Evolutionary conservation across 64 coral and sea anemone species (phyloP), one percentile per base, ranked within the genome.

Genomic region (Trachythela sp.): DNA sequence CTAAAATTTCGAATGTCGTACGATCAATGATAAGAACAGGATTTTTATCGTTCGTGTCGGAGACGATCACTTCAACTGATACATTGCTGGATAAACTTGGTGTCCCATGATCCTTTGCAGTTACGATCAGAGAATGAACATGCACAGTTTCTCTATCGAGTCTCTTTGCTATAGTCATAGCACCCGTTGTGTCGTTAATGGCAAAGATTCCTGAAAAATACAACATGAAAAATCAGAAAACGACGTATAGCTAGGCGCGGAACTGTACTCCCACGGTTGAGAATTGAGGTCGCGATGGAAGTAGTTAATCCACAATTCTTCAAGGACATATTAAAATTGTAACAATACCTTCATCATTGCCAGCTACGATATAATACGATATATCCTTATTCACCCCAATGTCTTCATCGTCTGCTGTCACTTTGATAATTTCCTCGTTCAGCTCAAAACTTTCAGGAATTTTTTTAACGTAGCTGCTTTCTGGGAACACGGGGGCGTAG

Each of bases 11-110:
- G 34, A 80, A 80, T 15, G 34, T 80, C 31, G 31, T 39, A 29
- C 32, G 33, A 80, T 35, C 33, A 34, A 35, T 9, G 37, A 80
- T 80, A 7, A 99, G 91, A n/a, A 71, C 40, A 26, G 96, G 96
- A 45, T n/a, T 70, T 10, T 99, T 83, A 48, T 99, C 96, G 89
- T 99, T 99, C 30, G 30, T 84, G 68, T 99, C 96, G 2, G 77
- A 27, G 11, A 99, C 54, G 0, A 39, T 71, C 26, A 99, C 85
- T 24, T 64, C 40, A 24, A 99, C 51, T 14, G 91, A 95, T 26
- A 89, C 84, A 48, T 89, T 91, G 32, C 71, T 93, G 8, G 86
- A 87, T 32, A 99, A 83, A 22, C 91, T 70, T 13, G 96, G 93
- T 3, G 76, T 83, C 26, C 96, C 96, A 11, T 92, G 88, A 42